These are phyloP conservation scores for Calliphora vicina DNA, from an alignment of 1,140 invertebrate genomes.

Conservation along the genomic window DNA sequence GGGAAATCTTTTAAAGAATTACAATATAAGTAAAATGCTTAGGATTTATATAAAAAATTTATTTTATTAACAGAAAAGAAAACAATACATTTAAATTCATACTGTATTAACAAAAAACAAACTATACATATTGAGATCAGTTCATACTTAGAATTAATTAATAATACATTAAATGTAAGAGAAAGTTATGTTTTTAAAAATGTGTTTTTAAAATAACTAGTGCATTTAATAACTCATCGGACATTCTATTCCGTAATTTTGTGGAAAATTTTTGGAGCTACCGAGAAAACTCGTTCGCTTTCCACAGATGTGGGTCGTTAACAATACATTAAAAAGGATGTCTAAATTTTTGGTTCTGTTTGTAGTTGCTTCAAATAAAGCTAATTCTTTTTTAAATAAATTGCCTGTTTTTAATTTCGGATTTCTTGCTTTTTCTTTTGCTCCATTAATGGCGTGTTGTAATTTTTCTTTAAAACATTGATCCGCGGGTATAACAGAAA, in stretches of 20 bases:
- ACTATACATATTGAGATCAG: no score
- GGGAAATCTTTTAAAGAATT: no score
- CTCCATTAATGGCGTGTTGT: neutral
- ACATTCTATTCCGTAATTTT: neutral
- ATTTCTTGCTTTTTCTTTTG: neutral
- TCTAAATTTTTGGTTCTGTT: neutral
- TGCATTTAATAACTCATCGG: neutral
- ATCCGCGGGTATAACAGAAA: no score
- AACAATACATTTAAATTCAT: no score
- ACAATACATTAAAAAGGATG: neutral
- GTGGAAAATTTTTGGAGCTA: neutral
- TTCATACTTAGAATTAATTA: no score
- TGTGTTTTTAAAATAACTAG: neutral
- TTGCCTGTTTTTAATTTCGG: neutral
- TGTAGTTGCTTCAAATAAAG: neutral
- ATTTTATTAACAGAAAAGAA: no score
- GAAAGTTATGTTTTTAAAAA: neutral
- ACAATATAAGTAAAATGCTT: no score
- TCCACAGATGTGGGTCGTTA: neutral
- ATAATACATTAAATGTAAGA: no score
- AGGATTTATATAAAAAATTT: no score
- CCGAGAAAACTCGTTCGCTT: neutral
- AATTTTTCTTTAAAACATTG: no score
- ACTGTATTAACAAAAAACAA: no score
- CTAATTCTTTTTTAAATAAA: neutral